phyloP scores from a whole-genome alignment of 1,140 invertebrate genomes.

The Myzus persicae region DNA sequence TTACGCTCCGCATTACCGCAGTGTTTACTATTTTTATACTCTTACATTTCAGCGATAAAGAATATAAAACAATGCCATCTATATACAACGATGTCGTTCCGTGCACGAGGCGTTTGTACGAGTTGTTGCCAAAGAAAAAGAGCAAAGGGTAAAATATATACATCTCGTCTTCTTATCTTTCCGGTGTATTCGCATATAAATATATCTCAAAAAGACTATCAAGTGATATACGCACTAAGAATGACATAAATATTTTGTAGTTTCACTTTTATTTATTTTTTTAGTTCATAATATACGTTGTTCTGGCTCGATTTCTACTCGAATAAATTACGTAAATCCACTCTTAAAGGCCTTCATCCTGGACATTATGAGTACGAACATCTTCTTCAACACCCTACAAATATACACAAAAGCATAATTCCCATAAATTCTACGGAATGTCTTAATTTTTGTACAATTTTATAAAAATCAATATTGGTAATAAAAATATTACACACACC shows the following conservation, averaged over 20 bases:
- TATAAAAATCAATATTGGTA: not conserved
- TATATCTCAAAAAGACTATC: conserved; percentile 50
- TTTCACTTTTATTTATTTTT: conserved; percentile 29
- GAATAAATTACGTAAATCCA: conserved; percentile 52
- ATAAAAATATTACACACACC: not conserved
- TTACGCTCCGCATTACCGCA: not conserved
- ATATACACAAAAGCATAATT: not conserved
- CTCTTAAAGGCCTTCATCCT: conserved; percentile 10
- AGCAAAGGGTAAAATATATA: conserved; percentile 45
- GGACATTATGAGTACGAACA: conserved; percentile 36
- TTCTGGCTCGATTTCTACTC: conserved; percentile 51
- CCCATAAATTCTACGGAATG: not conserved
- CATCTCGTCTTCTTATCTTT: conserved; percentile 53
- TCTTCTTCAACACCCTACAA: not conserved
- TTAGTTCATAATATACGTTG: not conserved
- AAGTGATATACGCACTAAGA: conserved; percentile 45
- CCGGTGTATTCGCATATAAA: conserved; percentile 49
- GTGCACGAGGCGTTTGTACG: not conserved
- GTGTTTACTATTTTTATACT: not conserved
- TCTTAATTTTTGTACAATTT: not conserved
- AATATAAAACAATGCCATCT: conserved; percentile 43
- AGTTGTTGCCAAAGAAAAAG: conserved; percentile 50
- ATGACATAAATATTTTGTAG: conserved; percentile 53
- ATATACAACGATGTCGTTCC: not conserved
- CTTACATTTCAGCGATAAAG: conserved; percentile 21